phyloP scores from a whole-genome alignment of 1,140 invertebrate species.

The Oncopeltus fasciatus region DNA sequence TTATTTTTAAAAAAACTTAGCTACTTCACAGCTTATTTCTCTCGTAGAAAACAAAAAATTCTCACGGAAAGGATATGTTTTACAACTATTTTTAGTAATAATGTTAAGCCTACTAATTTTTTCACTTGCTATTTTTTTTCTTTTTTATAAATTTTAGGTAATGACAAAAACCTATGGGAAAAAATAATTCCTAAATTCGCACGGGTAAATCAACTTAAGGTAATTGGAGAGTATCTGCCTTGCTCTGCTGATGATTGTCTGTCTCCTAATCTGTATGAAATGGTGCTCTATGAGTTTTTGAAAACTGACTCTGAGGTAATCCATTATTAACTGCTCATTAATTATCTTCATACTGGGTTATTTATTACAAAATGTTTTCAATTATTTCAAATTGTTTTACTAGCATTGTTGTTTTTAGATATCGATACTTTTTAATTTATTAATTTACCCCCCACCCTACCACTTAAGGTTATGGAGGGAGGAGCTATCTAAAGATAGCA shows the following conservation, averaged over 20 bases:
- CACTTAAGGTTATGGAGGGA: too few relatives aligned
- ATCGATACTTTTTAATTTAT: too few relatives aligned
- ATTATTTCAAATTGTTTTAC: too few relatives aligned
- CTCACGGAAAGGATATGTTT: not conserved
- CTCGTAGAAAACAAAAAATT: not conserved
- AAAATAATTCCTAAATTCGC: conserved; percentile 85
- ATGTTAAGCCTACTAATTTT: not conserved
- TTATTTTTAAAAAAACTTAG: too few relatives aligned
- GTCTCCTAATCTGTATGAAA: conserved; percentile 80
- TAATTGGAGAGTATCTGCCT: conserved; percentile 72
- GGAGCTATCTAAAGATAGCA: too few relatives aligned
- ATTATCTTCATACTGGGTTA: too few relatives aligned
- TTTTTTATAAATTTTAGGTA: conserved; percentile 39
- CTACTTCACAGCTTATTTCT: too few relatives aligned
- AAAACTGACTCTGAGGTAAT: conserved; percentile 58
- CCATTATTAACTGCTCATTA: too few relatives aligned
- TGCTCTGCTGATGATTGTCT: conserved; percentile 51
- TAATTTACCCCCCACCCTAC: too few relatives aligned
- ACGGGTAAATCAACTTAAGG: conserved; percentile 57
- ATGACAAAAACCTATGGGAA: conserved; percentile 84
- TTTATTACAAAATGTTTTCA: too few relatives aligned
- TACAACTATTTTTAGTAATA: not conserved
- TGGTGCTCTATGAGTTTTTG: conserved; percentile 87
- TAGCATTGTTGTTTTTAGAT: too few relatives aligned
- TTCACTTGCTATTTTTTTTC: too few relatives aligned